Conservation (phyloP, 2,888 invertebrate species). For the Rhagium mordax region DNA sequence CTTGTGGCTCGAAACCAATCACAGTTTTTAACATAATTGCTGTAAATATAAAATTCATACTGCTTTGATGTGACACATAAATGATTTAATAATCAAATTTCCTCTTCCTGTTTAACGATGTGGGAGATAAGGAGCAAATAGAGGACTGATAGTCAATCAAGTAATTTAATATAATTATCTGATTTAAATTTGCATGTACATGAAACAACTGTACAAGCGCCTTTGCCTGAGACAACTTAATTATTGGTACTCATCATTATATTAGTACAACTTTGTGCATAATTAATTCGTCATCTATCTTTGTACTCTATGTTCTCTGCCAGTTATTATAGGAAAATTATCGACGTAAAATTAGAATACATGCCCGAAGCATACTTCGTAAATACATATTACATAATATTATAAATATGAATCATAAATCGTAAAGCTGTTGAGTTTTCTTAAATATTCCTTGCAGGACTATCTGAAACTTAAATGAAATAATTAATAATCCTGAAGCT, state of each 20-base stretch:
- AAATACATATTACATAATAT: too few species aligned
- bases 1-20: neutral
- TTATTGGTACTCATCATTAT: neutral
- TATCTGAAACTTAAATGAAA: too few species aligned
- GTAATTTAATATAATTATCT: neutral
- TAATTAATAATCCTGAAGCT: too few species aligned
- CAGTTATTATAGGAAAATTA: too few species aligned
- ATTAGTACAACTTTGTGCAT: neutral
- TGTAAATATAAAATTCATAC: neutral
- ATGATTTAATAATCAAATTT: neutral
- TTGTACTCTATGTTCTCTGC: too few species aligned
- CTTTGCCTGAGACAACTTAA: neutral
- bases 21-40: neutral
- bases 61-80: neutral
- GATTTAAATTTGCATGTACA: neutral
- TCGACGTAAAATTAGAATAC: too few species aligned
- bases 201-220: neutral
- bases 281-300: too few species aligned
- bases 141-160: neutral
- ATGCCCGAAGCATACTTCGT: too few species aligned
- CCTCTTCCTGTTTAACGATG: neutral
- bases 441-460: too few species aligned
- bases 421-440: too few species aligned
- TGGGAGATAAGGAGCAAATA: neutral
- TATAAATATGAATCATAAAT: too few species aligned